Evolutionary conservation across 92 coral and sea anemone species (phyloP), one percentile per base, ranked within the genome.

Genomic region (Porites rus): DNA sequence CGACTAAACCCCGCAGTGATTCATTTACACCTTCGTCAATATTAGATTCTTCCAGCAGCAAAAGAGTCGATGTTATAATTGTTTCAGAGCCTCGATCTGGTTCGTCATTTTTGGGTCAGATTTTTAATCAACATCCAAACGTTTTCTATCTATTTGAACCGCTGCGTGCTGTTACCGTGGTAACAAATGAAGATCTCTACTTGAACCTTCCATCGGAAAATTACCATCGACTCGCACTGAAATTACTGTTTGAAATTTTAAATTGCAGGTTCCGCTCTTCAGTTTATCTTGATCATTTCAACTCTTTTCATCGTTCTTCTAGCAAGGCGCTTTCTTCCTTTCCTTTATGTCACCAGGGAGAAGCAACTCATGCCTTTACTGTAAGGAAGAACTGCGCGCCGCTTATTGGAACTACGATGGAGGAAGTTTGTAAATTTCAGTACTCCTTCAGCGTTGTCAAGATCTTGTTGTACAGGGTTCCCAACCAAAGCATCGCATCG

Each of bases 61-160:
- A 88, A 65, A 73, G 25, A 21, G 61, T 65, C 10, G 83, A 82
- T 72, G 38, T 88, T 19, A 25, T 86, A 16, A 86, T 86, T 13
- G 74, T 67, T 76, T 64, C 85, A 22, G 65, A 76, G 16, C 78
- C 90, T 46, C 85, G 90, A 0, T 52, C 90, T 16, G 85, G 90
- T 16, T 86, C 90, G 9, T 86, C 90, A 17, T 86, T 78, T 64
- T 74, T 93, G 18, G 96, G 96, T 0, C 84, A 90, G 76, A 75
- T 93, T 1, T 93, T 93, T 78, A 93, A 93, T 60, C 87, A 90
- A 69, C 96, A 93, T 54, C 91, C 90, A 58, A 88, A 80, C 24
- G 90, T 90, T 19, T 93, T 93, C 77, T 93, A 90, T 76, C 20
- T 93, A 14, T 86, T 86, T 65, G 93, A 90, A 62, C 92, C 93